A percentile compares a stretch with the other conserved stretches of the same genome.
Evolutionary conservation across 2,113 vertebrate genomes (phyloP).

Genomic region (Ceyx margarethae): DNA sequence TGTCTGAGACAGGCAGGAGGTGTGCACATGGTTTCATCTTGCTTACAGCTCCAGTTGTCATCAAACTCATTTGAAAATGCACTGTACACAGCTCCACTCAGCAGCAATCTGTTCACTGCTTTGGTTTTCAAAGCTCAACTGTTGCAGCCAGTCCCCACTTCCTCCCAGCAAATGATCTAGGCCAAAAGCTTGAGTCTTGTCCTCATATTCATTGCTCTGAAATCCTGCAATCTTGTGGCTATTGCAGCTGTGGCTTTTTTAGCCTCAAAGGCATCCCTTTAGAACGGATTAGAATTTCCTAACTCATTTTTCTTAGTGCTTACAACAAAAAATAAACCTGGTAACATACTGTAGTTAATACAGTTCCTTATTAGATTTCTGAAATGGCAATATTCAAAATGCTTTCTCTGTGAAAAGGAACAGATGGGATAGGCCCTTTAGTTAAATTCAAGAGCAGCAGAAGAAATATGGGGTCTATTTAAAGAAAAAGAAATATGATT

Average conservation of each 20-base stretch:
- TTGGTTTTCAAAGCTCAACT: slow-evolving; percentile 38
- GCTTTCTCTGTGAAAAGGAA: background rate
- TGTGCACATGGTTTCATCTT: slow-evolving; percentile 16
- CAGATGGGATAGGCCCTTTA: background rate
- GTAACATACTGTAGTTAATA: background rate
- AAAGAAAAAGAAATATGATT: background rate
- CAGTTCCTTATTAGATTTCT: background rate
- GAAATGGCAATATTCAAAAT: background rate
- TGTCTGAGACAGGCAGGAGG: slow-evolving; percentile 56
- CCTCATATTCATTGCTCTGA: background rate
- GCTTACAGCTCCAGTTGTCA: slow-evolving; percentile 12
- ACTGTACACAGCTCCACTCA: slow-evolving; percentile 2
- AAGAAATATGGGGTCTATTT: background rate
- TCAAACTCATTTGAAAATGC: slow-evolving; percentile 57
- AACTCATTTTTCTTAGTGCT: slow-evolving; percentile 25
- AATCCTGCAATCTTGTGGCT: slow-evolving; percentile 34
- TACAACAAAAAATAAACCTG: background rate
- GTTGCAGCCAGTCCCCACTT: slow-evolving; percentile 22
- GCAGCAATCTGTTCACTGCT: slow-evolving; percentile 46
- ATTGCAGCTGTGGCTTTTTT: background rate
- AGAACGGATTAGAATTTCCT: slow-evolving; percentile 26
- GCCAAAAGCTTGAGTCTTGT: background rate
- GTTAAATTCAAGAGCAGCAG: background rate
- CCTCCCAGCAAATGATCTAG: slow-evolving; percentile 23
- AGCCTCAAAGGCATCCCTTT: slow-evolving; percentile 18